Evolutionary conservation across 2,797 vertebrate genomes (phyloP).

Genomic region (Melanogrammus aeglefinus): DNA sequence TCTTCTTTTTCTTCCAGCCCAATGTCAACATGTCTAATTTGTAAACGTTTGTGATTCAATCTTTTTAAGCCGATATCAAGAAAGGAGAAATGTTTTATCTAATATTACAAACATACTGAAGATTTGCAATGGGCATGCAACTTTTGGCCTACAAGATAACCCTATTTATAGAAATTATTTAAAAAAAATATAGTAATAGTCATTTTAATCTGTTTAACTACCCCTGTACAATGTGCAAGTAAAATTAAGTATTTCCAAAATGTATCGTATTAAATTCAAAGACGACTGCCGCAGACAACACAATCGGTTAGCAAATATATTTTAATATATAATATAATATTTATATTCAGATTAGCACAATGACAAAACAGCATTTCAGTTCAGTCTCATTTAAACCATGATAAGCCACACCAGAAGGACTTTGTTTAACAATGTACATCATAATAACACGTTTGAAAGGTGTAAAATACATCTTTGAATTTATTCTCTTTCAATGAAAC

Average conservation of each 20-base stretch:
- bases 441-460: constrained; percentile 34
- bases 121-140: background rate
- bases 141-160: background rate
- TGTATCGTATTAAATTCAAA: constrained; percentile 9
- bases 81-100: background rate
- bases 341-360: constrained; percentile 80
- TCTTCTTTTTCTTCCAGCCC: no score
- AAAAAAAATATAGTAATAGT: background rate
- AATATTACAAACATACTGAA: background rate
- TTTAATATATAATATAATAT: constrained; percentile 80
- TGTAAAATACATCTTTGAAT: constrained; percentile 10
- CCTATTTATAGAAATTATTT: background rate
- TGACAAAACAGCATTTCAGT: constrained; percentile 78
- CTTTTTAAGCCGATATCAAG: background rate
- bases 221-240: background rate
- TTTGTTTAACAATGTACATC: constrained; percentile 48
- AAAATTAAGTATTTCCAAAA: background rate
- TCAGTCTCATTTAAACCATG: constrained; percentile 74
- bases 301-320: constrained; percentile 80
- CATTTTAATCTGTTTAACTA: background rate
- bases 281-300: constrained; percentile 22
- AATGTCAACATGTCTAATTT: no score
- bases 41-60: no score
- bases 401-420: constrained; percentile 61
- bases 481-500: constrained; percentile 44